Evolutionary conservation across 2,888 invertebrate genomes (phyloP).

Genomic region (Melanostoma scalare): DNA sequence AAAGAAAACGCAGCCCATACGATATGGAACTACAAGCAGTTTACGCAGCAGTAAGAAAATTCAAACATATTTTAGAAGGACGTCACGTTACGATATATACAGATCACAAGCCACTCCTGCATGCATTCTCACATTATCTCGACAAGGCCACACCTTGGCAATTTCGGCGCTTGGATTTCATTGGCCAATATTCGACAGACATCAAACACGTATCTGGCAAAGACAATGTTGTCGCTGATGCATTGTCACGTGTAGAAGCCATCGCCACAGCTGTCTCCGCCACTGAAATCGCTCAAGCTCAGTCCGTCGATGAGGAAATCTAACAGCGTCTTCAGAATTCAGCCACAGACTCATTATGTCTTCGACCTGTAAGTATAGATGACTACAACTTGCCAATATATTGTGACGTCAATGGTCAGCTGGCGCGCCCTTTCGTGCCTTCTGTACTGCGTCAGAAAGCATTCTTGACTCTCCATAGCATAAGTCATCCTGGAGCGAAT

Average conservation of each 20-base stretch:
- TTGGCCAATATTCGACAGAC: constrained; percentile 8
- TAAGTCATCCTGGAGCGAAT: too few relatives aligned
- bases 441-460: too few relatives aligned
- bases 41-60: constrained; percentile 1
- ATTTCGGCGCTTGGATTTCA: background rate
- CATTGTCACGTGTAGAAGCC: background rate
- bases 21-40: constrained; percentile 2
- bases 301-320: background rate
- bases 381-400: too few relatives aligned
- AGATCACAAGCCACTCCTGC: constrained; percentile 4
- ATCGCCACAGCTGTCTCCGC: background rate
- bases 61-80: background rate
- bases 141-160: constrained; percentile 15
- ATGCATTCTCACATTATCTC: constrained; percentile 1
- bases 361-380: background rate
- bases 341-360: background rate
- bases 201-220: constrained; percentile 12
- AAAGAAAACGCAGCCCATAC: constrained; percentile 12
- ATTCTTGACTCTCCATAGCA: too few relatives aligned
- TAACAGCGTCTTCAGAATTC: background rate
- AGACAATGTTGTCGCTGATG: constrained; percentile 19
- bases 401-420: too few relatives aligned
- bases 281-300: background rate
- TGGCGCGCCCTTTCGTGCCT: too few relatives aligned
- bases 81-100: background rate